Conservation (phyloP, 1,140 invertebrate species). For the Stegodyphus dumicola region DNA sequence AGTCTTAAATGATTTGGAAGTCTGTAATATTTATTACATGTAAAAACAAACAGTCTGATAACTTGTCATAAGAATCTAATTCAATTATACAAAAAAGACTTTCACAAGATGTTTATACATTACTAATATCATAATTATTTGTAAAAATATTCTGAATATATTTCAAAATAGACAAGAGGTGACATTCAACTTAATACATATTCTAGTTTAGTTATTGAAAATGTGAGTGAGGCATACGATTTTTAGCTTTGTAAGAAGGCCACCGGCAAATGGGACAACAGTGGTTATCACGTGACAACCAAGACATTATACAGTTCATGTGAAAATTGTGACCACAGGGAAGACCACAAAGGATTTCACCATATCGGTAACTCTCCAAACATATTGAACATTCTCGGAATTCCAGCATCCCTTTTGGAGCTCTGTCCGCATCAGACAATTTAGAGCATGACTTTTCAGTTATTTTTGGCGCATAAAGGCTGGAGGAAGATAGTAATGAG, state of each 20-base stretch:
- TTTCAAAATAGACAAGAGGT: too few relatives aligned
- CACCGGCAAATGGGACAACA: constrained; percentile 73
- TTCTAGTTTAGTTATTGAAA: constrained; percentile 19
- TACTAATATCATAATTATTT: too few relatives aligned
- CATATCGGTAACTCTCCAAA: constrained; percentile 69
- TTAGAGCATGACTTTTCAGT: neutral
- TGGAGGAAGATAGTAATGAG: neutral
- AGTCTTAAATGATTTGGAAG: too few relatives aligned
- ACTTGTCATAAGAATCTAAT: too few relatives aligned
- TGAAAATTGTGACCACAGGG: constrained; percentile 74
- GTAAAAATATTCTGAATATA: too few relatives aligned
- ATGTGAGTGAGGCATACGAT: constrained; percentile 19
- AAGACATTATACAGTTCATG: constrained; percentile 71
- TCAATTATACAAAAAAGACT: too few relatives aligned
- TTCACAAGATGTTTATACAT: too few relatives aligned
- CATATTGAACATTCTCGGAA: constrained; percentile 72
- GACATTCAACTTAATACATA: too few relatives aligned
- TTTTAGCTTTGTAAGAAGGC: constrained; percentile 70
- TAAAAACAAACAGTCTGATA: too few relatives aligned
- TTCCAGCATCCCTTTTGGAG: constrained; percentile 65
- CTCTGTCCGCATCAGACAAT: constrained; percentile 27
- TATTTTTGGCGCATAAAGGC: neutral
- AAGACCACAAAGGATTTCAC: constrained; percentile 70
- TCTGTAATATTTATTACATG: too few relatives aligned
- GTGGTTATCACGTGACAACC: constrained; percentile 72